A percentile compares a stretch with the other conserved stretches of the same genome.
Evolutionary conservation across 2,797 vertebrate genomes (phyloP).

Genomic region (Syngnathus acus): DNA sequence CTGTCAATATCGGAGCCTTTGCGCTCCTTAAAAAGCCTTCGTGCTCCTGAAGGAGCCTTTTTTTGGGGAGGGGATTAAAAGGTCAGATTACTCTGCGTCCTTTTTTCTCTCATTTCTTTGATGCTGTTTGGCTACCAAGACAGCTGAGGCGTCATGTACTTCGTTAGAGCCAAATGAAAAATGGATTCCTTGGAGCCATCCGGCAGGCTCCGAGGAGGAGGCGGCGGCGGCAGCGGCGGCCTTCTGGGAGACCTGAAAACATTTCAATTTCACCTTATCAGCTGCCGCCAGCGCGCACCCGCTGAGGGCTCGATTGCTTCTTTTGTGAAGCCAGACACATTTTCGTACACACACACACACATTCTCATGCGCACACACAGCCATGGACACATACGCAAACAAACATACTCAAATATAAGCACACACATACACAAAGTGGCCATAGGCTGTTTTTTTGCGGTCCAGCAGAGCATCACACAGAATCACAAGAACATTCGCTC

Average conservation of each 20-base stretch:
- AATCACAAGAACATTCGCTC: not conserved
- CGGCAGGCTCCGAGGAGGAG: conserved; percentile 1
- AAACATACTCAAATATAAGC: not conserved
- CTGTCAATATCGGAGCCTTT: conserved; percentile 41
- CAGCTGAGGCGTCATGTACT: conserved; percentile 18
- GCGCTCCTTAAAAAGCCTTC: conserved; percentile 18
- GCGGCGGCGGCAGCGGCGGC: conserved; percentile 1
- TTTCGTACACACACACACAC: not conserved
- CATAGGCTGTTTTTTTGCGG: not conserved
- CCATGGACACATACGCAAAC: not conserved
- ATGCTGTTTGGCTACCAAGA: not conserved
- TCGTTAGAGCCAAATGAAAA: conserved; percentile 18
- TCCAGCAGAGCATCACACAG: not conserved
- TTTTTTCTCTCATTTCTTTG: conserved; percentile 38
- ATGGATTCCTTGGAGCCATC: conserved; percentile 17
- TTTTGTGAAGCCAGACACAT: conserved; percentile 35
- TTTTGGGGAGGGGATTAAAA: conserved; percentile 51
- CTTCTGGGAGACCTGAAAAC: conserved; percentile 23
- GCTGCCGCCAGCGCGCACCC: conserved; percentile 43
- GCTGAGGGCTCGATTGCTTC: conserved; percentile 53
- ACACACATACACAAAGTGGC: not conserved
- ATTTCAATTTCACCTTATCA: conserved; percentile 46
- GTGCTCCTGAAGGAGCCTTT: conserved; percentile 10
- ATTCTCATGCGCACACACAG: no score
- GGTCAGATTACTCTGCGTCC: conserved; percentile 24